Evolutionary conservation across 1,140 invertebrate genomes (phyloP), one percentile per base, ranked within the genome.

Genomic region (Aphelinus certus): DNA sequence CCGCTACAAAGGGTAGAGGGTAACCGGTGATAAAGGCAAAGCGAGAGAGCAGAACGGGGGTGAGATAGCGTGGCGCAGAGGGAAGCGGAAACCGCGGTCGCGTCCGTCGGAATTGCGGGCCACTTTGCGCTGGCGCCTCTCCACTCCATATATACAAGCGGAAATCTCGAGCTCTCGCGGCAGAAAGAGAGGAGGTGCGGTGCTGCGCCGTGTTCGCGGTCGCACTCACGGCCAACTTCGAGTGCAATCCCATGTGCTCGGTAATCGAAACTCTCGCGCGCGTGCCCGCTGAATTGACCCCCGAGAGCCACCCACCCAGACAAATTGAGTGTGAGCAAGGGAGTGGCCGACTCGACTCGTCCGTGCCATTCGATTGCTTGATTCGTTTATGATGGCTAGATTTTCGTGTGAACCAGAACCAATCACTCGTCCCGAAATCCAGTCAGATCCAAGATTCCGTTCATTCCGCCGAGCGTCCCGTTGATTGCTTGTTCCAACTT

Each of bases 141-240:
- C 7, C 48, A 53, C 51, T 64, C 60, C 26, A 42, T 48, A 46
- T 26, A 62, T 51, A 62, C 51, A 2, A 10, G 46, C 71, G 71
- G 71, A 71, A 71, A 71, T 71, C 61, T 63, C 69, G 51, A 63
- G 69, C 45, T 45, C 60, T 62, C 60, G 71, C 57, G 71, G 46
- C 7, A 10, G 66, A 51, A 26, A 43, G 7, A 43, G 68, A 46
- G 55, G 7, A 26, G 43, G 51, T 2, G 66, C 45, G 43, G 51
- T 45, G 9, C 51, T 53, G 9, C 9, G 9, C 51, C 51, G 51
- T 53, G 71, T n/a, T 60, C 55, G 71, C 49, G 63, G 71, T 73
- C 51, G 47, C 63, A 73, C 71, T 73, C 66, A 66, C 49, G 62
- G 70, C n/a, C 6, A 72, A 60, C 45, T 58, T 58, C 53, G 46